A percentile compares a stretch with the other conserved stretches of the same genome.
phyloP scores from a whole-genome alignment of 2,797 vertebrate species.

The Melanotaenia parkinsoni region DNA sequence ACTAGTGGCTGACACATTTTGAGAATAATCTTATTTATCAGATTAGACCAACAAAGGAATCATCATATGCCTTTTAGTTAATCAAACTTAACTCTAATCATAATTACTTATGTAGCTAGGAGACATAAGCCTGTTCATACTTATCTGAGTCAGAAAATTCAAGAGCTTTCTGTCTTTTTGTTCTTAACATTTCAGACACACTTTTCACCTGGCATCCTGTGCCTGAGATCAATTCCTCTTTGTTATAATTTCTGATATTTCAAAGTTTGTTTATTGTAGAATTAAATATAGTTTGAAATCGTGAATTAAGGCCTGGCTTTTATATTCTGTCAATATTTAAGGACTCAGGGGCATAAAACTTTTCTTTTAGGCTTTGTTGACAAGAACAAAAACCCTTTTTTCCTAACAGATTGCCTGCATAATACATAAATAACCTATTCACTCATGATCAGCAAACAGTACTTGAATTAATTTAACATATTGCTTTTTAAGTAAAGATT shows the following conservation, averaged over 20 bases:
- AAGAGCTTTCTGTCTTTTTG: too few relatives aligned
- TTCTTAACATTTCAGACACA: not conserved
- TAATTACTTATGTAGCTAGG: conserved; percentile 23
- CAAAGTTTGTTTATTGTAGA: not conserved
- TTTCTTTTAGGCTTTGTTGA: conserved; percentile 30
- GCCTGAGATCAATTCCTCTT: not conserved
- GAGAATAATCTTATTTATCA: conserved; percentile 30
- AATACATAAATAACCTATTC: conserved; percentile 10
- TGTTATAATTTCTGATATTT: conserved; percentile 10
- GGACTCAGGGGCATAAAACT: conserved; percentile 11
- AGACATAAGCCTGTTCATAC: not conserved
- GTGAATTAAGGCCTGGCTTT: conserved; percentile 12
- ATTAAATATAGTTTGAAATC: not conserved
- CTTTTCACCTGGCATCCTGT: conserved; percentile 1
- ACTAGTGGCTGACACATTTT: conserved; percentile 60
- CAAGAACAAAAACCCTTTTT: conserved; percentile 15
- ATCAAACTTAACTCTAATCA: conserved; percentile 12
- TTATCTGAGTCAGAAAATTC: not conserved
- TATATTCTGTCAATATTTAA: conserved; percentile 1
- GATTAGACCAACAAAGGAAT: conserved; percentile 28
- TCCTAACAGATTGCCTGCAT: conserved; percentile 38
- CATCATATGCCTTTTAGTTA: conserved; percentile 21
- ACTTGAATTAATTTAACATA: conserved; percentile 61
- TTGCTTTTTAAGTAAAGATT: conserved; percentile 59
- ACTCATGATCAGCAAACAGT: conserved; percentile 26